Conservation (phyloP, 2,888 invertebrate genomes). For the Hirtodrosophila alboralis region DNA sequence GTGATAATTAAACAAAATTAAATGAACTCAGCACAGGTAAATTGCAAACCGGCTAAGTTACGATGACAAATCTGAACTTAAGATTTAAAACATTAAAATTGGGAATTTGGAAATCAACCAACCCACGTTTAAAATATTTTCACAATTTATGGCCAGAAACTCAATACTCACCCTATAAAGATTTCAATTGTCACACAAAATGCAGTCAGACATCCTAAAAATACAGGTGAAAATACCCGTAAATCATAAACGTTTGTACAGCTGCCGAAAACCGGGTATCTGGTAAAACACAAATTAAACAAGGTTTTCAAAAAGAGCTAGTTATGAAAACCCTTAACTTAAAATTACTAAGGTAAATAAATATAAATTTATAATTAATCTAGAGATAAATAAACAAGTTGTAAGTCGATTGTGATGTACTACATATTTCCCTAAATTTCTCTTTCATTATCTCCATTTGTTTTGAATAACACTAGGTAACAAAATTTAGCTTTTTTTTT, state of each 20-base stretch:
- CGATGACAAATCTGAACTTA: conserved; percentile 8
- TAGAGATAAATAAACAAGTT: no score
- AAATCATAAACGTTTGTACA: conserved; percentile 39
- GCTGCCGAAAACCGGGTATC: conserved; percentile 9
- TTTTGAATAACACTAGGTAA: no score
- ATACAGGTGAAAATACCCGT: conserved; percentile 53
- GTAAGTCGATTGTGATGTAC: no score
- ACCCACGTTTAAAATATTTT: conserved; percentile 46
- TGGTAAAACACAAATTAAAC: neutral
- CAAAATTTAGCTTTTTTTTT: no score
- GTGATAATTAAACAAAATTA: conserved; percentile 50
- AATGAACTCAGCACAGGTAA: conserved; percentile 11
- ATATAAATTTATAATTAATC: no score
- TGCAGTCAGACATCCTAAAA: conserved; percentile 13
- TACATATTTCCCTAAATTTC: no score
- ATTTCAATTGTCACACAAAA: conserved; percentile 47
- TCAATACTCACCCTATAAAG: conserved; percentile 56
- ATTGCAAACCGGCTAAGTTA: conserved; percentile 45
- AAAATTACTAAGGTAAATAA: no score
- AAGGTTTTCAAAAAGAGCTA: conserved; percentile 7
- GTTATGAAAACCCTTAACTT: neutral
- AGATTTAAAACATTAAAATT: neutral
- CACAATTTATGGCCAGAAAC: conserved; percentile 51
- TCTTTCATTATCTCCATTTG: no score
- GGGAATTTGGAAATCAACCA: neutral